Evolutionary conservation across 2,888 invertebrate species (phyloP), one percentile per base, ranked within the genome.

Genomic region (Parnassius orleans): DNA sequence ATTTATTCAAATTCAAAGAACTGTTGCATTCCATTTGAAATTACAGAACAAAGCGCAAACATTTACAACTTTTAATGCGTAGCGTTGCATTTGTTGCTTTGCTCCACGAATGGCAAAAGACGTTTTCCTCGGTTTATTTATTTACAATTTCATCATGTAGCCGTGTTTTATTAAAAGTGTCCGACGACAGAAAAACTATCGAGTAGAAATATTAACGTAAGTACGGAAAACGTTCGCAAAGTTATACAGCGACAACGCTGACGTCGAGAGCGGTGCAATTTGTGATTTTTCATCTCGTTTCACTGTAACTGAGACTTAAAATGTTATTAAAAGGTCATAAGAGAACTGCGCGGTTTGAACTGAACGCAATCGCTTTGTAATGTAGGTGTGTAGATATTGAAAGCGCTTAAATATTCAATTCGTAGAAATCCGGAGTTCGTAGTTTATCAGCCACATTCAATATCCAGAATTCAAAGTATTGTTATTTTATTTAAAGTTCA

Each of bases 121-220:
- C n/a, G 14, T 14, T 14, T 14, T 9, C 5, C 47, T 14, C 47
- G 12, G 46, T 47, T 43, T 47, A 7, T 47, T 47, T 47, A 47
- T n/a, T n/a, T n/a, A n/a, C n/a, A 47, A 14, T 47, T 5, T 47
- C 47, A 47, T 47, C 47, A n/a, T 5, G 47, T 1, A 14, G 14
- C 47, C 47, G 14, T 47, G 47, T 47, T 47, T n/a, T 11, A 46
- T 46, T 47, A 14, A 46, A 46, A n/a, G 47, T 47, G 47, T n/a
- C 47, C 47, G n/a, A 47, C 47, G 47, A 47, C 14, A n/a, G 47
- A 47, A 47, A n/a, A 46, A n/a, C 9, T 10, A 43, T 7, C 10
- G 43, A 43, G 43, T 12, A 46, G 5, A 24, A 12, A 47, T 1
- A 47, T 14, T 2, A n/a, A 2, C 14, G 14, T 9, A 47, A 3